A percentile compares a stretch with the other conserved stretches of the same genome.
Evolutionary conservation across 2,113 vertebrate genomes (phyloP).

Genomic region (Burhinus bistriatus): DNA sequence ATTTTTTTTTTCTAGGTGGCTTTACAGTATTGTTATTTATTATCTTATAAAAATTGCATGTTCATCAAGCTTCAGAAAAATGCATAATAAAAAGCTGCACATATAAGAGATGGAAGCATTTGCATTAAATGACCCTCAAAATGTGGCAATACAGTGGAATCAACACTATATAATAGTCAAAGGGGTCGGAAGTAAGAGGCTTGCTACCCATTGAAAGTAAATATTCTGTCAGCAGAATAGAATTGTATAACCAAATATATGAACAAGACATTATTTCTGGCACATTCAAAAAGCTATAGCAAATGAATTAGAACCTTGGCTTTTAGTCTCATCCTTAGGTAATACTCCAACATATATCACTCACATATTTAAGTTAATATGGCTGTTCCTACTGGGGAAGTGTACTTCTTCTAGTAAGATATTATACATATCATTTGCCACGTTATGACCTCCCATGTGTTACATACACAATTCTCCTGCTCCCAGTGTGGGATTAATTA

Average conservation of each 20-base stretch:
- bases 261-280: neutral
- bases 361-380: neutral
- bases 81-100: neutral
- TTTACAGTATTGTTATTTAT: slow-evolving; percentile 36
- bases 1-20: neutral
- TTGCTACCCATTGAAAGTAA: neutral
- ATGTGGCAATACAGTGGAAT: neutral
- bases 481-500: neutral
- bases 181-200: neutral
- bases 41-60: slow-evolving; percentile 14
- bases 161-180: neutral
- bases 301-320: neutral
- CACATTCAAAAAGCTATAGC: neutral
- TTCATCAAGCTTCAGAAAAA: slow-evolving; percentile 14
- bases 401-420: neutral
- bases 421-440: neutral
- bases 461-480: neutral
- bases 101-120: neutral
- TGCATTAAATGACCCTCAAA: neutral
- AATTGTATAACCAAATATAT: neutral
- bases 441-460: neutral
- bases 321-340: neutral
- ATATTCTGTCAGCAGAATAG: neutral
- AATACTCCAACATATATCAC: neutral
- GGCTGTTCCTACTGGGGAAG: neutral